These are phyloP conservation scores for Tachina grossa DNA, from an alignment of 2,888 invertebrate genomes.

Conservation along the genomic window DNA sequence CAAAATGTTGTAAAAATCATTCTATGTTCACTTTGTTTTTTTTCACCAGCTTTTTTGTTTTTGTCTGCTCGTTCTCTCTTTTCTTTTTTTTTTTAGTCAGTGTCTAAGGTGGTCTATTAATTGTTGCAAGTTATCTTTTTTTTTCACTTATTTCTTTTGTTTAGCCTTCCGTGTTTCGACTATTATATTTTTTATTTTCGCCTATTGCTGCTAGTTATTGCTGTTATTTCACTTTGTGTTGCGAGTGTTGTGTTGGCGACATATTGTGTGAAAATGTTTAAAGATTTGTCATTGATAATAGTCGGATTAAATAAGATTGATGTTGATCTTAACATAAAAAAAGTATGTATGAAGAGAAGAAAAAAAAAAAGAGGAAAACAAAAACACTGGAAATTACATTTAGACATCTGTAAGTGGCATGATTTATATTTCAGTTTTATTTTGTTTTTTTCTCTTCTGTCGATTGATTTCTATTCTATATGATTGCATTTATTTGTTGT, in stretches of 20 bases:
- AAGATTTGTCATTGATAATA: slow-evolving; percentile 71
- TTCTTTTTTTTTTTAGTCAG: background rate
- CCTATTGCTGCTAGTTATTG: slow-evolving; percentile 41
- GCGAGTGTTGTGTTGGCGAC: slow-evolving; percentile 64
- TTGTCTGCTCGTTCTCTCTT: background rate
- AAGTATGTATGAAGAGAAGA: background rate
- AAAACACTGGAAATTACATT: slow-evolving; percentile 47
- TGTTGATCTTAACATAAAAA: slow-evolving; percentile 62
- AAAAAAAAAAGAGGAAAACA: background rate
- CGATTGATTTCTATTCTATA: slow-evolving; percentile 13
- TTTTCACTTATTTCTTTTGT: slow-evolving; percentile 20
- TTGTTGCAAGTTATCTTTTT: slow-evolving; percentile 54
- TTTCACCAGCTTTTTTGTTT: background rate
- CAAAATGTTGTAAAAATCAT: slow-evolving; percentile 80
- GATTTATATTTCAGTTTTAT: slow-evolving; percentile 52
- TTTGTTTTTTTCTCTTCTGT: background rate
- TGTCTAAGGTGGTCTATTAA: slow-evolving; percentile 64
- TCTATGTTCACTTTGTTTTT: slow-evolving; percentile 62
- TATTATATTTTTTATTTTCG: slow-evolving; percentile 10
- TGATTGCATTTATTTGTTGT: slow-evolving; percentile 4
- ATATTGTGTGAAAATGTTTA: slow-evolving; percentile 71
- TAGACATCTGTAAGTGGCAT: slow-evolving; percentile 68
- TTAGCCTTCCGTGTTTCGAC: slow-evolving; percentile 31
- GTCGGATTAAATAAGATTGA: slow-evolving; percentile 71
- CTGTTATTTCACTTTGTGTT: slow-evolving; percentile 60